Base-by-base conservation (phyloP, 2,888 invertebrate genomes). In the Dynastes grantii region DNA sequence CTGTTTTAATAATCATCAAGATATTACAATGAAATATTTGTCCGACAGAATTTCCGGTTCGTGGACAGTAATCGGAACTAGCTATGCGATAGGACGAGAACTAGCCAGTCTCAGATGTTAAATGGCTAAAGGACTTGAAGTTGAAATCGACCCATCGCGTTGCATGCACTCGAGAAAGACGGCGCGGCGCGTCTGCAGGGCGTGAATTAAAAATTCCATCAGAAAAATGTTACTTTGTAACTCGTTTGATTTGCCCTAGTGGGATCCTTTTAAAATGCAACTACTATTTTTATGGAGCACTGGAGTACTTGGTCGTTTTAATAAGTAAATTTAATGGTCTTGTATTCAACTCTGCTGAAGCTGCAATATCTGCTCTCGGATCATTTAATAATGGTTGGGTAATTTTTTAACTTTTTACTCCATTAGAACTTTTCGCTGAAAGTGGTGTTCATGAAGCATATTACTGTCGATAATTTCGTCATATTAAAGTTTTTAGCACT, bases 171-270 rank as follows among this genome's bases (percentile, higher is more conserved):
- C 27, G 45, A 22, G 58, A 16, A 71, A 13, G 49, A 45, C 16
- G 45, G 13, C 61, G 13, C 16, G 45, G 13, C 61, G 13, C 27
- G 22, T 16, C 61, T 63, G 13, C 45, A 45, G 2, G 29, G n/a
- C 58, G 73, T 45, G 73, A 75, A 75, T 75, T 75, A 75, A 75
- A 75, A 75, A 75, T 75, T 75, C 73, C 61, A 75, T 75, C 73
- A 75, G 61, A 75, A 61, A 61, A 61, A 75, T 45, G 61, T 61
- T 75, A 75, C 73, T 75, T 75, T 75, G 73, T 75, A 75, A 75
- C 73, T 75, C 61, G 37, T 71, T 71, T 37, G 71, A 32, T 71
- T 71, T 40, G 61, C 29, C 63, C 61, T 61, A 40, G 73, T 75
- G 73, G 73, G 73, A 75, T 75, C 61, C 73, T 75, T 11, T 63